Evolutionary conservation across 1,140 invertebrate species (phyloP).

Genomic region (Drosophila funebris): DNA sequence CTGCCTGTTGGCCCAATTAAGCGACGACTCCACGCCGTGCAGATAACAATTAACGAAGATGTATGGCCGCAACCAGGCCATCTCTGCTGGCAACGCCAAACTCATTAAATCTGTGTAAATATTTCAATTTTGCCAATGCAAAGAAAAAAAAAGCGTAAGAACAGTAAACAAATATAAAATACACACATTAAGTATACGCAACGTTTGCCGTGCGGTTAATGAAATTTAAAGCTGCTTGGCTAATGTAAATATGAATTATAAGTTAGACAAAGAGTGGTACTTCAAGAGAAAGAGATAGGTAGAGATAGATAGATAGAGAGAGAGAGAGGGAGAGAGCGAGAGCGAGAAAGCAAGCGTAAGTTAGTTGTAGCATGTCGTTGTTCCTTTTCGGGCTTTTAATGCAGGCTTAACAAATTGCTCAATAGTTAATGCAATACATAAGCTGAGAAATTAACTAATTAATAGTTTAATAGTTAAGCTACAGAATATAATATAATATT

Average conservation of each 20-base stretch:
- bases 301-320: neutral
- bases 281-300: no score
- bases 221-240: conserved; percentile 35
- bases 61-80: conserved; percentile 30
- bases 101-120: conserved; percentile 61
- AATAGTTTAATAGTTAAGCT: conserved; percentile 1
- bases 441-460: neutral
- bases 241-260: conserved; percentile 34
- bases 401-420: conserved; percentile 62
- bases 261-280: neutral
- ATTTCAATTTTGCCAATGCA: conserved; percentile 45
- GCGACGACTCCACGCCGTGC: conserved; percentile 36
- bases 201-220: conserved; percentile 35
- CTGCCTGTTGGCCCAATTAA: conserved; percentile 69
- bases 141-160: neutral
- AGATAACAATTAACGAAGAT: conserved; percentile 77
- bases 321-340: neutral
- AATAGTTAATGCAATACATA: conserved; percentile 32
- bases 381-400: conserved; percentile 63
- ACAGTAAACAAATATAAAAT: neutral
- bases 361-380: conserved; percentile 37
- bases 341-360: neutral
- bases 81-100: conserved; percentile 14
- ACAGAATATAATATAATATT: neutral
- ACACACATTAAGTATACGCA: conserved; percentile 69